A percentile compares a stretch with the other conserved stretches of the same genome.
These are phyloP conservation scores for Entomobrya multifasciata DNA, from an alignment of 2,888 invertebrate genomes.

Conservation along the genomic window DNA sequence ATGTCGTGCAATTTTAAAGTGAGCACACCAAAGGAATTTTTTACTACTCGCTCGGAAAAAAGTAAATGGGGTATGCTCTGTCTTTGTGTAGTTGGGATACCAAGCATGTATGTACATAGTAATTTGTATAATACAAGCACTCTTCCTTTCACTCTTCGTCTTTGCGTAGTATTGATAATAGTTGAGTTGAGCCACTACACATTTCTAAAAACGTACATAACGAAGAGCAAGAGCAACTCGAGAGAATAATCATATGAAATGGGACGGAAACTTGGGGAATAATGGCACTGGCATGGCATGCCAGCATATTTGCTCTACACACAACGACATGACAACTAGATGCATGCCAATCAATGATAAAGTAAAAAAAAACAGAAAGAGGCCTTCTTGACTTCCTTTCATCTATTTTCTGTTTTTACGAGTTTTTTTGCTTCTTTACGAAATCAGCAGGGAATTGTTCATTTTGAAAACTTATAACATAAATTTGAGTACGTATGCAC, in stretches of 20 bases:
- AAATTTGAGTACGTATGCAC: too few relatives aligned
- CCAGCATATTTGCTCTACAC: not conserved
- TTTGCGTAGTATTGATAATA: too few relatives aligned
- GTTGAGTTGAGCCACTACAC: not conserved
- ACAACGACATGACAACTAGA: slow-evolving; percentile 1
- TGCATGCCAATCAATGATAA: slow-evolving; percentile 23
- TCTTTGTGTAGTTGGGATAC: too few relatives aligned
- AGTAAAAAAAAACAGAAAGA: not conserved
- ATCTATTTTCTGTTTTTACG: not conserved
- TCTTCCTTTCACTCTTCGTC: not conserved
- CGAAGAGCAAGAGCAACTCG: not conserved
- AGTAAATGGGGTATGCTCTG: not conserved
- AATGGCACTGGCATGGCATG: not conserved
- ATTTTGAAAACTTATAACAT: too few relatives aligned
- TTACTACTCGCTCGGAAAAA: not conserved
- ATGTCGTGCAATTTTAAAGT: slow-evolving; percentile 31
- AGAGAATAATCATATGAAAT: slow-evolving; percentile 42
- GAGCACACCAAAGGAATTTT: slow-evolving; percentile 23
- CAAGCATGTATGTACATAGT: not conserved
- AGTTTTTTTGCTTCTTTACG: too few relatives aligned
- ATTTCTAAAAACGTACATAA: not conserved
- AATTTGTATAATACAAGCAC: slow-evolving; percentile 29
- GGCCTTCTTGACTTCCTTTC: slow-evolving; percentile 11
- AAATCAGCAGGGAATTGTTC: too few relatives aligned
- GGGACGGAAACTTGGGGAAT: slow-evolving; percentile 57